Percentiles rank a stretch among this genome's conserved stretches.
phyloP scores from a whole-genome alignment of 37 sponge, comb jelly and placozoan genomes.

The Ephydatia muelleri region DNA sequence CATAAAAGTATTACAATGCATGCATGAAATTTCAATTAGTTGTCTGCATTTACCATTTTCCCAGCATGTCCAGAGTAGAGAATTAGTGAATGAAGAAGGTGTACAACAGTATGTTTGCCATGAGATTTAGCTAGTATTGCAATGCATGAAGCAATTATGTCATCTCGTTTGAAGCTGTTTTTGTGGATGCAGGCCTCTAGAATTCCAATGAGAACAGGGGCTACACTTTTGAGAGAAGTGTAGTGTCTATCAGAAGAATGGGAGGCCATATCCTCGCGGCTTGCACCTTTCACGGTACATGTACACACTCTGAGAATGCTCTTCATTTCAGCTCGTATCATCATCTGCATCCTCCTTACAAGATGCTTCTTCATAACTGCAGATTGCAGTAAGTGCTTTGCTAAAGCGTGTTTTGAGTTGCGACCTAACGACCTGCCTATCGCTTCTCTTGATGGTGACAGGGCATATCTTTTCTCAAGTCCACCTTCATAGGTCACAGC shows the following conservation, averaged over 20 bases:
- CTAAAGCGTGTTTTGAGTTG: background rate
- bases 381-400: background rate
- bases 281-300: background rate
- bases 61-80: too few relatives aligned
- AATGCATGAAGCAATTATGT: background rate
- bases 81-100: too few relatives aligned
- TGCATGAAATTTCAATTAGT: too few relatives aligned
- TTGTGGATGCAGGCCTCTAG: background rate
- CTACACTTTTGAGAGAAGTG: background rate
- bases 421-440: background rate
- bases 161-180: background rate
- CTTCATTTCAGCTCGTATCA: background rate
- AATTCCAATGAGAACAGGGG: constrained; percentile 1
- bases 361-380: background rate
- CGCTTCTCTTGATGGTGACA: background rate
- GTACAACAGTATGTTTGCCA: too few relatives aligned
- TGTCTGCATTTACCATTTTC: too few relatives aligned
- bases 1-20: too few relatives aligned
- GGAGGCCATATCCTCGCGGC: background rate
- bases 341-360: background rate
- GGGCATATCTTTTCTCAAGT: background rate
- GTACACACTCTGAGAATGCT: background rate
- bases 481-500: background rate
- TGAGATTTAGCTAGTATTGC: too few relatives aligned
- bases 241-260: background rate